These are phyloP conservation scores for Hyla sarda DNA, from an alignment of 2,113 vertebrate species.

Conservation along the genomic window DNA sequence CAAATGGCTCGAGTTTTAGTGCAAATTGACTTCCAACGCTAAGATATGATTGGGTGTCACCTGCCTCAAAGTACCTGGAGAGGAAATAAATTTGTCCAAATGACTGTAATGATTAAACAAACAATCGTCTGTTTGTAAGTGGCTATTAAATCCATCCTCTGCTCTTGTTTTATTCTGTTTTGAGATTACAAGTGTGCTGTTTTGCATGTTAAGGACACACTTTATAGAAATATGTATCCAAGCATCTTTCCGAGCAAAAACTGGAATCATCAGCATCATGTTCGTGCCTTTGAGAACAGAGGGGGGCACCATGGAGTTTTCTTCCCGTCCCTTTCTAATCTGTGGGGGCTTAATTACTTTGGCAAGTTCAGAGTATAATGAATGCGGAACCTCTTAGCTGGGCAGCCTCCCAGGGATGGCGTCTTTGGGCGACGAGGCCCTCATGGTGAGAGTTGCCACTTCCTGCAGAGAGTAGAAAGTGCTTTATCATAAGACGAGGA, in stretches of 20 bases:
- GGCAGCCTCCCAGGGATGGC: constrained; percentile 26
- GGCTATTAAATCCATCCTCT: constrained; percentile 42
- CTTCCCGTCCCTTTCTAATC: constrained; percentile 44
- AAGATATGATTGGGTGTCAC: constrained; percentile 35
- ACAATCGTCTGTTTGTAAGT: constrained; percentile 49
- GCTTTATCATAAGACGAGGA: constrained; percentile 26
- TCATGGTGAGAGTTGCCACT: neutral
- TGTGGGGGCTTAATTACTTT: constrained; percentile 55
- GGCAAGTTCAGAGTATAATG: constrained; percentile 14
- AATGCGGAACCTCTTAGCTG: constrained; percentile 57
- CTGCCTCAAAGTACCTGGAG: constrained; percentile 43
- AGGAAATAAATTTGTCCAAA: constrained; percentile 54
- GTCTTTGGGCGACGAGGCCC: neutral
- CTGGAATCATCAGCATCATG: neutral
- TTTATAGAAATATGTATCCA: neutral
- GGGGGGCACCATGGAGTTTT: constrained; percentile 37
- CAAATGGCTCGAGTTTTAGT: constrained; percentile 48
- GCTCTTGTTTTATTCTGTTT: constrained; percentile 14
- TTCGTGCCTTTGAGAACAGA: constrained; percentile 7
- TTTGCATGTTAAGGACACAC: constrained; percentile 8
- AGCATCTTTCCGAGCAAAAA: constrained; percentile 1
- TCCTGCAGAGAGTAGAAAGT: neutral
- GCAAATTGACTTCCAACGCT: constrained; percentile 33
- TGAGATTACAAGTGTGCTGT: neutral
- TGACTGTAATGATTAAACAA: constrained; percentile 56